A percentile compares a stretch with the other conserved stretches of the same genome.
Conservation (phyloP, 1,140 invertebrate genomes). For the Parasteatoda tepidariorum region DNA sequence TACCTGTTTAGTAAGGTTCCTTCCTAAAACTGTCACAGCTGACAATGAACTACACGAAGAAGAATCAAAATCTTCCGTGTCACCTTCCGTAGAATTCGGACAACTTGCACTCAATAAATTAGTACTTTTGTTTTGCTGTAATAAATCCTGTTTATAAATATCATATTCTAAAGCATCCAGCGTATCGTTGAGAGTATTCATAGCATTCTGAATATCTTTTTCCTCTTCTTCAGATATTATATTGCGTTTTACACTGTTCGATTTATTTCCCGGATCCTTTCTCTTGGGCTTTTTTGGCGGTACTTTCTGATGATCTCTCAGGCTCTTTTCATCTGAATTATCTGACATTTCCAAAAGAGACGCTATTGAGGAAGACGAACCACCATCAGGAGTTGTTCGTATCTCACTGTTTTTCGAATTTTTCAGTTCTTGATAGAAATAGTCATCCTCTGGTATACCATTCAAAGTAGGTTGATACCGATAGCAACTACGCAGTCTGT, state of each 20-base stretch:
- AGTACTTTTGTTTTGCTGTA: background rate
- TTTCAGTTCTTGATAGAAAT: constrained; percentile 42
- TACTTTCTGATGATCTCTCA: constrained; percentile 22
- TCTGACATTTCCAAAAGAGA: constrained; percentile 14
- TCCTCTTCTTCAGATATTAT: constrained; percentile 36
- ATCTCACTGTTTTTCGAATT: constrained; percentile 6
- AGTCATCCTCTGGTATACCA: constrained; percentile 83
- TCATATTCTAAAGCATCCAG: constrained; percentile 49
- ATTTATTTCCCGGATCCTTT: background rate
- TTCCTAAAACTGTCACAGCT: constrained; percentile 35
- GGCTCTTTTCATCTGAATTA: background rate
- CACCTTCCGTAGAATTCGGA: constrained; percentile 11
- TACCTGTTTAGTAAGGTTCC: background rate
- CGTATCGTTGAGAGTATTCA: constrained; percentile 50
- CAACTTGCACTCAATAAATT: background rate
- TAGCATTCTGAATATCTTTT: constrained; percentile 52
- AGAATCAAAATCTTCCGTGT: constrained; percentile 40
- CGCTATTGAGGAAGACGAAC: constrained; percentile 33
- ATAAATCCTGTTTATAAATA: constrained; percentile 46
- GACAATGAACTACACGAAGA: constrained; percentile 49
- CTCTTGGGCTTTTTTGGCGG: constrained; percentile 50
- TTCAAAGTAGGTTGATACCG: constrained; percentile 81
- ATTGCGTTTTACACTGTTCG: background rate
- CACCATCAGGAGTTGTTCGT: constrained; percentile 47
- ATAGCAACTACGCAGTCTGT: constrained; percentile 83